Evolutionary conservation across 2,797 vertebrate genomes (phyloP).

Genomic region (Rhinogobio ventralis): DNA sequence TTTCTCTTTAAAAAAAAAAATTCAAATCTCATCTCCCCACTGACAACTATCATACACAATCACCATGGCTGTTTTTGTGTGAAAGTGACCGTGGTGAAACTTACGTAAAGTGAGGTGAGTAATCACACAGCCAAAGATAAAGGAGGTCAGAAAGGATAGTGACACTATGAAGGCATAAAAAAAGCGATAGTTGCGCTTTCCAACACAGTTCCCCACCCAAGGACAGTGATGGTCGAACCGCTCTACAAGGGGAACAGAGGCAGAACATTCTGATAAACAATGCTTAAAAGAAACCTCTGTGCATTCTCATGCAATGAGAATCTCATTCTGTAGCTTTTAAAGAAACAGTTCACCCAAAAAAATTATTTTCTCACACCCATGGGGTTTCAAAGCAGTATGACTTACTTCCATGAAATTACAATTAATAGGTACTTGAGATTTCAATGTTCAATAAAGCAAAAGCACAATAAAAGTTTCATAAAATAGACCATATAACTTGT

Average conservation of each 20-base stretch:
- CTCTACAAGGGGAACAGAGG: conserved; percentile 76
- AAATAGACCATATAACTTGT: neutral
- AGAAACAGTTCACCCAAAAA: neutral
- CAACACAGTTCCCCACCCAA: conserved; percentile 98
- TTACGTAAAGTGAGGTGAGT: conserved; percentile 93
- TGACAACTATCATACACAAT: neutral
- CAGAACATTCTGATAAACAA: neutral
- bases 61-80: neutral
- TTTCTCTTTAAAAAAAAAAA: neutral
- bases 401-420: neutral
- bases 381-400: neutral
- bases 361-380: neutral
- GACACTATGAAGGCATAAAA: conserved; percentile 97
- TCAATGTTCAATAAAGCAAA: neutral
- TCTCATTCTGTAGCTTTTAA: neutral
- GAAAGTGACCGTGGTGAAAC: conserved; percentile 64
- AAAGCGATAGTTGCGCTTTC: conserved; percentile 95
- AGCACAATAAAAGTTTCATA: neutral
- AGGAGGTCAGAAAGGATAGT: conserved; percentile 93
- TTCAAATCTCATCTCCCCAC: neutral
- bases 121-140: conserved; percentile 95
- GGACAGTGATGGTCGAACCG: conserved; percentile 97
- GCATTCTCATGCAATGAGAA: neutral
- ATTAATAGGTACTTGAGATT: neutral
- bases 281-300: neutral